Evolutionary conservation across 2,113 vertebrate genomes (phyloP), one percentile per base, ranked within the genome.

Genomic region (Vombatus ursinus): DNA sequence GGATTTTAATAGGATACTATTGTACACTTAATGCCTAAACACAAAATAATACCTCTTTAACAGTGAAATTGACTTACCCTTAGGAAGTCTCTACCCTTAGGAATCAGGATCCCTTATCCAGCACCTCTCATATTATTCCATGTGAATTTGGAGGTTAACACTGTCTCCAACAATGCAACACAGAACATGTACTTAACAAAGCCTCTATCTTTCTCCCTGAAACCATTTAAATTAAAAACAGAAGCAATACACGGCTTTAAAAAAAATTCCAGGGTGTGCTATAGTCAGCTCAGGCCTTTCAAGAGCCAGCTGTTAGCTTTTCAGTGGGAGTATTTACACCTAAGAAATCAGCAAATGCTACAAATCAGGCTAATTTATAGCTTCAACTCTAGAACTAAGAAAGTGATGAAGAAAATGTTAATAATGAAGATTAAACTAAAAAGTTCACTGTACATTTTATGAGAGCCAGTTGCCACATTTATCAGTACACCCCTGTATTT

Each of bases 1-100:
- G n/a, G 68, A 84, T 84, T 44, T 84, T 84, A 84, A 68, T 68
- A 68, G 57, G 37, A 8, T 16, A 77, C 6, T n/a, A 37, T 4
- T n/a, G 68, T 77, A 90, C 28, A 52, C 26, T 10, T 92, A n/a
- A 90, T 2, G 23, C 61, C 16, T 54, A 49, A 37, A 90, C 49
- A 91, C 23, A 94, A 95, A 93, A 92, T 52, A 93, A 44, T 93
- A 31, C 31, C 61, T 96, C 89, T 31, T 48, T 49, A 93, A 94
- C 31, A 19, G 91, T 19, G 25, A 89, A 26, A 54, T 89, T 84
- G 16, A 7, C 16, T 84, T 89, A 89, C 44, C 19, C 28, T 92
- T 93, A 93, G n/a, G 48, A 52, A 50, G 50, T 90, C 10, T 90
- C 19, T 9, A 93, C 14, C 95, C 10, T 92, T 50, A 2, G 90